Base-by-base conservation (phyloP, 2,888 invertebrate species). In the Mesodorylaimus sp. region DNA sequence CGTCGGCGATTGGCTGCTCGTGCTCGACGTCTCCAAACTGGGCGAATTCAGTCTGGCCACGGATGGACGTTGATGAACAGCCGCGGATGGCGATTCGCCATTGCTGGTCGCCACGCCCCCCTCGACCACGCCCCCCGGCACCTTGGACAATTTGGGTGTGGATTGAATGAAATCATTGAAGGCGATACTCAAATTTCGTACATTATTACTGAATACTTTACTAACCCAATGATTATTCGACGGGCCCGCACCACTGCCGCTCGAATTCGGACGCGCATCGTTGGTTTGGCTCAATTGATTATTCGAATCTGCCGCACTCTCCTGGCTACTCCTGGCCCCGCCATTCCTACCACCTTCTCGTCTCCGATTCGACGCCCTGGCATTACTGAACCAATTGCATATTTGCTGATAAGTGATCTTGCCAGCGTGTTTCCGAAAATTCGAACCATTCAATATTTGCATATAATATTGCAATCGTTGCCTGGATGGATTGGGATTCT, bases 401-500 rank as follows among this genome's bases (percentile, higher is more conserved):
- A 64, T 59, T 58, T 64, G 47, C 53, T 65, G 52, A 36, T 52
- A 54, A 41, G 28, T 54, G 41, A 54, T 36, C 38, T 52, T 64
- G 3, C 54, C 50, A 7, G 44, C 25, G 26, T 53, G 53, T 32
- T 85, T 76, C 39, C 93, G 76, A 47, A 89, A 91, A 63, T 89
- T 88, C 55, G 91, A 71, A 52, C 80, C 79, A 67, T 97, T 97
- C 56, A 97, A 72, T 65, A 89, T 88, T 59, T 83, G 80, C 50
- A 95, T 86, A 70, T 89, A 95, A 56, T 86, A 83, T 60, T 89
- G 86, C 65, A 97, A 89, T 72, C 91, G 91, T 62, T 91, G 87
- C 48, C 93, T 76, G 56, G 86, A 85, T 0, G 97, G 97, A 68
- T 95, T 95, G 60, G 91, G 89, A 68, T 95, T 95, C 66, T 88